Evolutionary conservation across 2,888 invertebrate genomes (phyloP), one percentile per base, ranked within the genome.

Genomic region (Agonopterix heracliana): DNA sequence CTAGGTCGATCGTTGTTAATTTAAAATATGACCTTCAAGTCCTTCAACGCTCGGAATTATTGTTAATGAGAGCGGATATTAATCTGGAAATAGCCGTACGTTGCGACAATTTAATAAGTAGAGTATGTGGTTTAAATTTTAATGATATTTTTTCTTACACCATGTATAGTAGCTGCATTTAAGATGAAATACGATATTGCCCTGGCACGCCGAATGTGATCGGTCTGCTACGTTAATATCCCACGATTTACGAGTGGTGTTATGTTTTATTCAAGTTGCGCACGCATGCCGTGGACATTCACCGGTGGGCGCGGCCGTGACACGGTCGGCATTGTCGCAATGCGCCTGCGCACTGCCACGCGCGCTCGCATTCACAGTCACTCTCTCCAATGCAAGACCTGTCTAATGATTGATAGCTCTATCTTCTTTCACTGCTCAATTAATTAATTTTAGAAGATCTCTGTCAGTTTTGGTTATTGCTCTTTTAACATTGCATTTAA

Each of bases 321-420:
- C 83, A 84, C 70, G 69, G 64, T 59, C 64, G 61, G 67, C 64
- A 81, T 81, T 85, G 81, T 79, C 75, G 84, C 79, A 84, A 85
- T 66, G 54, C 46, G 55, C 57, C 57, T 34, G 34, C 43, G 46
- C 61, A 54, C 53, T 10, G 55, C 26, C 56, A 50, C 56, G 40
- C 41, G 50, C 52, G 51, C 52, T 45, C 35, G 42, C 50, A 45
- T 42, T 46, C 36, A 45, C 54, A 53, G 9, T 17, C 34, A 41
- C 46, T 41, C 41, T 46, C 46, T 34, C 45, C 44, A 26, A 17
- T 12, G 44, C 44, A 44, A 34, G 12, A 45, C 44, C 44, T 44
- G 44, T 44, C 34, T 36, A 13, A 45, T 45, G 45, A 45, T 36
- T 14, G 36, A 45, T 45, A 10, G 45, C 9, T 13, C 41, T 11